Evolutionary conservation across 1,140 invertebrate species (phyloP).

Genomic region (Lepidostoma basale): DNA sequence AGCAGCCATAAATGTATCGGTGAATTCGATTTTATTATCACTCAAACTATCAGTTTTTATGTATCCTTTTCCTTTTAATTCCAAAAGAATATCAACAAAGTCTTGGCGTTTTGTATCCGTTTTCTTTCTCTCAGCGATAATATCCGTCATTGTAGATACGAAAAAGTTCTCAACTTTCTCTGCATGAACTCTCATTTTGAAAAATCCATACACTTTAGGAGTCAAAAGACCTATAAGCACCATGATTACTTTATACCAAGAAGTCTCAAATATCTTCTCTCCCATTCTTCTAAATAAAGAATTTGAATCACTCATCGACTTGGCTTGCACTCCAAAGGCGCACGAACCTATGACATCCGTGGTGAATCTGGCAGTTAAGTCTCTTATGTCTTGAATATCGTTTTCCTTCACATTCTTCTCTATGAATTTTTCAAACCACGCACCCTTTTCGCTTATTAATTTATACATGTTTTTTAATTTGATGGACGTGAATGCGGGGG

Average conservation of each 20-base stretch:
- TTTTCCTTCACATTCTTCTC: background rate
- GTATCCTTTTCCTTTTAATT: slow-evolving; percentile 20
- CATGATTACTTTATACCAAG: background rate
- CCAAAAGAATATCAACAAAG: slow-evolving; percentile 61
- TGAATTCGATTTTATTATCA: slow-evolving; percentile 3
- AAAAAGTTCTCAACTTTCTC: slow-evolving; percentile 57
- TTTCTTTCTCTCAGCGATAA: slow-evolving; percentile 56
- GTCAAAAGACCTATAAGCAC: background rate
- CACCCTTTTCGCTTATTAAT: slow-evolving; percentile 48
- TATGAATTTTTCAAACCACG: slow-evolving; percentile 47
- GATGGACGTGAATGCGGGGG: slow-evolving; percentile 52
- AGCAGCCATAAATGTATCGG: slow-evolving; percentile 46
- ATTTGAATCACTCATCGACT: slow-evolving; percentile 54
- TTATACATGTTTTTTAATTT: slow-evolving; percentile 56
- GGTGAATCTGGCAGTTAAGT: slow-evolving; percentile 59
- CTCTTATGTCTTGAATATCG: slow-evolving; percentile 49
- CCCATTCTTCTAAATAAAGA: slow-evolving; percentile 55
- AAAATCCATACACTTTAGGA: slow-evolving; percentile 16
- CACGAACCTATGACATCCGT: slow-evolving; percentile 67
- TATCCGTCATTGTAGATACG: slow-evolving; percentile 52
- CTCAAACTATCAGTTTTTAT: background rate
- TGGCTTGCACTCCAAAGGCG: slow-evolving; percentile 63
- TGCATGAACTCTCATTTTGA: slow-evolving; percentile 14
- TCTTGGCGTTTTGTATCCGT: slow-evolving; percentile 57
- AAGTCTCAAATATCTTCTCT: slow-evolving; percentile 43